Evolutionary conservation across 1,140 invertebrate genomes (phyloP).

Genomic region (Phymastichus coffea): DNA sequence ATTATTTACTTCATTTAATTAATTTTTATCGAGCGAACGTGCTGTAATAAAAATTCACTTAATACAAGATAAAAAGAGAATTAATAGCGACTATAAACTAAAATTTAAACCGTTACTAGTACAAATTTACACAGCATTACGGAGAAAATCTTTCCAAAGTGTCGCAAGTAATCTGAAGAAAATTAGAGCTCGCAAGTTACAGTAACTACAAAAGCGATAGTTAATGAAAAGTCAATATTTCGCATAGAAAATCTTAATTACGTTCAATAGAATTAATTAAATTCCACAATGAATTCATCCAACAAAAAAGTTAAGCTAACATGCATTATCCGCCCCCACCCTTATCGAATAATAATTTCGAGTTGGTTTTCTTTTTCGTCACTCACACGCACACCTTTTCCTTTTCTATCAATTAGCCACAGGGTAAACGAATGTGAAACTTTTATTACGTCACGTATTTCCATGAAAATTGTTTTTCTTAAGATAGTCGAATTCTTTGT

Average conservation of each 20-base stretch:
- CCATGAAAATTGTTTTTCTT: conserved; percentile 25
- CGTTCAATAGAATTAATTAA: not conserved
- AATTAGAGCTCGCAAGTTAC: too few relatives aligned
- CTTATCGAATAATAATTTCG: not conserved
- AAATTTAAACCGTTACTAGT: too few relatives aligned
- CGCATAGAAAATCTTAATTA: not conserved
- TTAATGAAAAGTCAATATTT: not conserved
- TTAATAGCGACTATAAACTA: too few relatives aligned
- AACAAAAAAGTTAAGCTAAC: not conserved
- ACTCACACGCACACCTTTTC: not conserved
- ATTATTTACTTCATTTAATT: too few relatives aligned
- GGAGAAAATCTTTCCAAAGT: too few relatives aligned
- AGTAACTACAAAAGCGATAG: too few relatives aligned
- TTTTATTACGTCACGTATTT: conserved; percentile 12
- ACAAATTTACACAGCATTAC: too few relatives aligned
- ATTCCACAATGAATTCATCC: not conserved
- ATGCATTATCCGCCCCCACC: not conserved
- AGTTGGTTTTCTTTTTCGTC: not conserved
- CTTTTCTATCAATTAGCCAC: conserved; percentile 10
- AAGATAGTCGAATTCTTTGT: conserved; percentile 11
- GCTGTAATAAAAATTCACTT: too few relatives aligned
- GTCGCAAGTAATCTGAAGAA: too few relatives aligned
- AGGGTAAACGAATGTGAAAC: too few relatives aligned
- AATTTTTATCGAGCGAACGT: too few relatives aligned
- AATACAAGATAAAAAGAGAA: too few relatives aligned